Percentiles rank a stretch among this genome's conserved stretches.
Evolutionary conservation across 2,888 invertebrate species (phyloP).

Genomic region (Pristionchus maxplancki): DNA sequence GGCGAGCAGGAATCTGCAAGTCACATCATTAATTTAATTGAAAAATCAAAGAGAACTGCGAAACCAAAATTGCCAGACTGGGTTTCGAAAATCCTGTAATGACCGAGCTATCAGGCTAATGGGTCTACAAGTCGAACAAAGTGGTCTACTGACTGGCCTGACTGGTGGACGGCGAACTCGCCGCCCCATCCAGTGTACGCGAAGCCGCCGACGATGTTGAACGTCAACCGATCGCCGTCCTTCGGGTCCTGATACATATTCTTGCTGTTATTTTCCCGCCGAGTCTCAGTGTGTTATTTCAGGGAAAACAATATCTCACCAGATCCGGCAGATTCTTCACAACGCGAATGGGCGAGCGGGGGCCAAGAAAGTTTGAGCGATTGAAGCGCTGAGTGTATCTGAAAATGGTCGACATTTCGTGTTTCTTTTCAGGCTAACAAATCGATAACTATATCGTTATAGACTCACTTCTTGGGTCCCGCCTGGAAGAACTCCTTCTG

Average conservation of each 20-base stretch:
- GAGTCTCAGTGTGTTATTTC: too few relatives aligned
- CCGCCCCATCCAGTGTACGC: conserved; percentile 23
- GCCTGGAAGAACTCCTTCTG: conserved; percentile 48
- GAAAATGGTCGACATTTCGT: not conserved
- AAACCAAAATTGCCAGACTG: too few relatives aligned
- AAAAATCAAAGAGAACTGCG: too few relatives aligned
- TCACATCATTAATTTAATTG: too few relatives aligned
- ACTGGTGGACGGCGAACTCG: conserved; percentile 45
- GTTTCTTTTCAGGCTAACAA: too few relatives aligned
- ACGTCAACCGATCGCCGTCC: conserved; percentile 5
- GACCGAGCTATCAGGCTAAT: too few relatives aligned
- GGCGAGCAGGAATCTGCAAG: not conserved
- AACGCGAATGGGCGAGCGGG: not conserved
- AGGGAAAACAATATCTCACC: too few relatives aligned
- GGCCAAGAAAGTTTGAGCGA: not conserved
- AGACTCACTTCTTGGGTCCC: conserved; percentile 26
- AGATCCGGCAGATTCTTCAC: not conserved
- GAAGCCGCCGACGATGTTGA: conserved; percentile 36
- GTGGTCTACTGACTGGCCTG: conserved; percentile 40
- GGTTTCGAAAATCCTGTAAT: too few relatives aligned
- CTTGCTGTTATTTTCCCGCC: not conserved
- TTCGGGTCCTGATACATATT: not conserved
- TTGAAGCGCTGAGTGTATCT: conserved; percentile 26
- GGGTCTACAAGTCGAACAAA: too few relatives aligned
- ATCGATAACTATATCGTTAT: too few relatives aligned